Conservation (phyloP, 2,888 invertebrate genomes). For the Parnassius mnemosyne region DNA sequence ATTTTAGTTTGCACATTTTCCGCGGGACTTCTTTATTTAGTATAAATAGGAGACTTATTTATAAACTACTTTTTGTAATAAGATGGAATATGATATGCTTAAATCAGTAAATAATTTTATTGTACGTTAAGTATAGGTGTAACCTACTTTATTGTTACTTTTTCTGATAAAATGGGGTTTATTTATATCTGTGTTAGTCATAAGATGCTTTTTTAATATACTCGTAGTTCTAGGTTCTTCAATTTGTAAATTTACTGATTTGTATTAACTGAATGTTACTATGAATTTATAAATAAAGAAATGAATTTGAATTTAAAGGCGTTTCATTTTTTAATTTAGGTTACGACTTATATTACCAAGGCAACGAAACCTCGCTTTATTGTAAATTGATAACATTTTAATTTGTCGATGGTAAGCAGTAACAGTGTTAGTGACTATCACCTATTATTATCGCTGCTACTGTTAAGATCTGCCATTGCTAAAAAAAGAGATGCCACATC, state of each 20-base stretch:
- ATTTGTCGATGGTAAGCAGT: too few relatives aligned
- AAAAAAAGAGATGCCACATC: too few relatives aligned
- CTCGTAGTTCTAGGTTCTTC: constrained; percentile 14
- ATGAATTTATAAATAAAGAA: constrained; percentile 67
- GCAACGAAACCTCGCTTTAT: too few relatives aligned
- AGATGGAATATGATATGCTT: background rate
- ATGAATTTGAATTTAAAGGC: constrained; percentile 43
- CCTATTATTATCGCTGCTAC: too few relatives aligned
- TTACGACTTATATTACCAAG: too few relatives aligned
- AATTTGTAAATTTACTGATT: constrained; percentile 45
- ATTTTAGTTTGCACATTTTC: too few relatives aligned
- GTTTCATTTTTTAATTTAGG: constrained; percentile 26
- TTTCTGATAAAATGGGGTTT: constrained; percentile 6
- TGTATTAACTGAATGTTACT: constrained; percentile 58
- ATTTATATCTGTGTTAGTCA: background rate
- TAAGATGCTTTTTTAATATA: background rate
- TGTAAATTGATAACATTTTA: too few relatives aligned
- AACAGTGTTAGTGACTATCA: too few relatives aligned
- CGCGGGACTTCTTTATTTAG: too few relatives aligned
- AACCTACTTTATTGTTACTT: constrained; percentile 4
- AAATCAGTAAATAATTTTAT: background rate
- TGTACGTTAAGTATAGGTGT: constrained; percentile 7
- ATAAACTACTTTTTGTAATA: background rate
- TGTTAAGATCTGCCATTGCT: too few relatives aligned
- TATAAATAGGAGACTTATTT: too few relatives aligned